phyloP scores from a whole-genome alignment of 2,113 vertebrate genomes.

The Parus major region DNA sequence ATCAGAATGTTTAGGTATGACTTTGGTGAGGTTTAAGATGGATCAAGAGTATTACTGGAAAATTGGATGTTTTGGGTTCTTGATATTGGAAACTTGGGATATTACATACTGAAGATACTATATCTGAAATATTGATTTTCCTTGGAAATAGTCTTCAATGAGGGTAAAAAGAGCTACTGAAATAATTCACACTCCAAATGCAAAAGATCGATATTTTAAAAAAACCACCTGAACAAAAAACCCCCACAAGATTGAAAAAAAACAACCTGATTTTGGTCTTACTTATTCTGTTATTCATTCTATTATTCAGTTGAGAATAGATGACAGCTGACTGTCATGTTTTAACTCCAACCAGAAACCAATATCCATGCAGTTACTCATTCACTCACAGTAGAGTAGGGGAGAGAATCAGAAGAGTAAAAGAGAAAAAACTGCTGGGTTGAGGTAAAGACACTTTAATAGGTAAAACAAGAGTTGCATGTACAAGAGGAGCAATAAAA shows the following conservation, averaged over 20 bases:
- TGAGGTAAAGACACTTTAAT: neutral
- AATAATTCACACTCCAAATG: neutral
- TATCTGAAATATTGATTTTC: neutral
- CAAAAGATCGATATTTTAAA: neutral
- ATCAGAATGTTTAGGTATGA: neutral
- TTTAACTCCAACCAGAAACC: neutral
- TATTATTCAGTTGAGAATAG: neutral
- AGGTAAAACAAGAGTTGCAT: neutral
- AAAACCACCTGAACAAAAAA: accelerated
- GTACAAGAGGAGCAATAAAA: neutral
- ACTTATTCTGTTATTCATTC: neutral
- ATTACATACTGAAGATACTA: neutral
- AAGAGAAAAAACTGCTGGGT: neutral
- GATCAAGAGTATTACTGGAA: neutral
- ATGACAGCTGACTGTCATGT: neutral
- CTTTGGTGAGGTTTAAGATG: neutral
- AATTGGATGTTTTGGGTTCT: neutral
- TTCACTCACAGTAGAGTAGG: neutral
- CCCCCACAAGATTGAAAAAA: neutral
- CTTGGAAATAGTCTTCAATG: neutral
- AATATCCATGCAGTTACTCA: neutral
- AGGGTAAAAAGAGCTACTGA: neutral
- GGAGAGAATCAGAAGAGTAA: neutral
- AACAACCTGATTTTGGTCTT: neutral
- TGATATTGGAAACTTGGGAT: neutral